Evolutionary conservation across 2,113 vertebrate species (phyloP).

Genomic region (Lethenteron reissneri): DNA sequence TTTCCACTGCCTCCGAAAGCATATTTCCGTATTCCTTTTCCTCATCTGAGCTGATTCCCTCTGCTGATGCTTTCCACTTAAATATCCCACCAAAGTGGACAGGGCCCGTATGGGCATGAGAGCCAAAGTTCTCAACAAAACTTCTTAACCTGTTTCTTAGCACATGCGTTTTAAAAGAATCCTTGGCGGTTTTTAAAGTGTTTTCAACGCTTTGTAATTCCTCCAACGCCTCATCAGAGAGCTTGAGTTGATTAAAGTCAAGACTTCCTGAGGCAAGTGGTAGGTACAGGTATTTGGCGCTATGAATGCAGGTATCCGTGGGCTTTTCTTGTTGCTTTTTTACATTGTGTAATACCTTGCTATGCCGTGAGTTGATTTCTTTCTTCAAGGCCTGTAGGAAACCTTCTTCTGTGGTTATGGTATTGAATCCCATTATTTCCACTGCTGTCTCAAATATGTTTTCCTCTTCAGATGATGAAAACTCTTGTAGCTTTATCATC

Average conservation of each 20-base stretch:
- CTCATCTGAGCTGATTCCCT: slow-evolving; percentile 15
- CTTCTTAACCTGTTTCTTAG: too few species aligned
- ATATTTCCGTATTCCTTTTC: slow-evolving; percentile 7
- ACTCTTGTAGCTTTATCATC: too few species aligned
- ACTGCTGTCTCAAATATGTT: slow-evolving; percentile 16
- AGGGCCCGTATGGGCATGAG: slow-evolving; percentile 21
- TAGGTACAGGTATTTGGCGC: too few species aligned
- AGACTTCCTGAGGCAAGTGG: too few species aligned
- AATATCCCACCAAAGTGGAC: slow-evolving; percentile 27
- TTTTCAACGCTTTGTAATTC: too few species aligned
- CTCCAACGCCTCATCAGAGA: too few species aligned
- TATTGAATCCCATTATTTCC: slow-evolving; percentile 18
- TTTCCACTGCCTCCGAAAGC: too few species aligned
- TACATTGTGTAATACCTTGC: background rate
- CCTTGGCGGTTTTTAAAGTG: too few species aligned
- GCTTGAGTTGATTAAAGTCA: too few species aligned
- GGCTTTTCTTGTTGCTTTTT: background rate
- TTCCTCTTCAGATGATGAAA: slow-evolving; percentile 18
- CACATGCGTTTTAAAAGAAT: too few species aligned
- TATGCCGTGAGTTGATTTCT: background rate
- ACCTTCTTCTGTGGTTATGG: background rate
- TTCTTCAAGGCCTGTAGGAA: background rate
- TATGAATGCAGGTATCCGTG: slow-evolving; percentile 15
- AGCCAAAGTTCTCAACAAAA: too few species aligned
- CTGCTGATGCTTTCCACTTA: slow-evolving; percentile 20